A percentile compares a stretch with the other conserved stretches of the same genome.
Evolutionary conservation across 2,113 vertebrate species (phyloP).

Genomic region (Phasianus colchicus): DNA sequence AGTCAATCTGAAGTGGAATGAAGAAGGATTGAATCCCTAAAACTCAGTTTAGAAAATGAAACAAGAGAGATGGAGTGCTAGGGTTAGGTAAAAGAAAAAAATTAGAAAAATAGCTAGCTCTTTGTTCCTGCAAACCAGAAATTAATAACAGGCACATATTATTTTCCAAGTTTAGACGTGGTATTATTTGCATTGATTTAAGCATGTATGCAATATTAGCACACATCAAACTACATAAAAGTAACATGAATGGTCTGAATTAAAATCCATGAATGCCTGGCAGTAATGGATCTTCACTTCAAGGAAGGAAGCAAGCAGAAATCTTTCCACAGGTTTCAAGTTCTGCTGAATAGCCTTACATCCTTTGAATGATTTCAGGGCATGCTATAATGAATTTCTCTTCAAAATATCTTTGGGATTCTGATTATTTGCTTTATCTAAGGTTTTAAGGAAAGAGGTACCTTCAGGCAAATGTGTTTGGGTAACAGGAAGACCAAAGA

Average conservation of each 20-base stretch:
- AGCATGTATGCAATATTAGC: conserved; percentile 59
- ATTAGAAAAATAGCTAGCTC: neutral
- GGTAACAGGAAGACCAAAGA: neutral
- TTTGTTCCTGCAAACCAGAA: conserved; percentile 24
- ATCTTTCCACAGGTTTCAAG: neutral
- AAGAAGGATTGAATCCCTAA: neutral
- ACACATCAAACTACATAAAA: conserved; percentile 64
- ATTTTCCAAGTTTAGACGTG: conserved; percentile 1
- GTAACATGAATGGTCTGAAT: conserved; percentile 54
- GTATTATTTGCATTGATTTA: conserved; percentile 37
- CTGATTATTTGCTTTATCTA: neutral
- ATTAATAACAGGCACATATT: conserved; percentile 43
- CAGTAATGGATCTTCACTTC: conserved; percentile 30
- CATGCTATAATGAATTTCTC: neutral
- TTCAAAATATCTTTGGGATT: conserved; percentile 15
- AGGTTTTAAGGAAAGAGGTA: neutral
- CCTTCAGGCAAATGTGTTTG: neutral
- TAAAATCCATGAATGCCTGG: conserved; percentile 50
- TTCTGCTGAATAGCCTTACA: neutral
- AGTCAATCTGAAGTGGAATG: neutral
- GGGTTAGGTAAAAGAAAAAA: fast-evolving
- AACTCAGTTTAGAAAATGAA: neutral
- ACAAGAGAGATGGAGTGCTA: neutral
- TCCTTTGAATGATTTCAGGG: neutral
- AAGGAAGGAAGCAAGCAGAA: conserved; percentile 31